Evolutionary conservation across 30 jellyfish, hydroid and myxozoan species (phyloP).

Genomic region (Chironex yamaguchii): DNA sequence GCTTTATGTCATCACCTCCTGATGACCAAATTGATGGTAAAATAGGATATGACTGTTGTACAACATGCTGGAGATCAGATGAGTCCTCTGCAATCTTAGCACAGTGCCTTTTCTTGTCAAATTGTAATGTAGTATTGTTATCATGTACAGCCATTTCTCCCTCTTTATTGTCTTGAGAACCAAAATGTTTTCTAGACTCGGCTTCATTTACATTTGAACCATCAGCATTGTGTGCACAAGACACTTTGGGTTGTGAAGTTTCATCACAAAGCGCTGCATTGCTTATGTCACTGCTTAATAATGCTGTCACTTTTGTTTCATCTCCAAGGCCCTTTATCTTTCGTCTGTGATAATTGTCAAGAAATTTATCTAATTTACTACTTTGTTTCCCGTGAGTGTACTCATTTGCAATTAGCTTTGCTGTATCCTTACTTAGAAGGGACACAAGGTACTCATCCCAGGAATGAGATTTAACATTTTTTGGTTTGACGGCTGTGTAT

Average conservation of each 20-base stretch:
- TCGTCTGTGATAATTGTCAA: background rate
- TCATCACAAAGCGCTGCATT: background rate
- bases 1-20: background rate
- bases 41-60: background rate
- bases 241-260: background rate
- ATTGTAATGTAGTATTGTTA: too few species aligned
- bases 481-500: too few species aligned
- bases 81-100: too few species aligned
- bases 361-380: conserved; percentile 4
- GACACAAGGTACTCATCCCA: conserved; percentile 88
- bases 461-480: background rate
- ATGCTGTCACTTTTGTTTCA: background rate
- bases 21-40: background rate
- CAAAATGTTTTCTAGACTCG: background rate
- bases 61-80: background rate
- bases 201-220: background rate
- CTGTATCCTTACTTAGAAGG: conserved; percentile 81
- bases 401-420: conserved; percentile 74
- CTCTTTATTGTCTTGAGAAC: background rate
- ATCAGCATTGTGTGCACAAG: background rate
- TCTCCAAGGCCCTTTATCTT: background rate
- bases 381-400: conserved; percentile 64
- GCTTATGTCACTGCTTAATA: background rate
- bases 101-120: too few species aligned
- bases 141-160: background rate